Percentiles rank a stretch among this genome's conserved stretches.
Conservation (phyloP, 2,888 invertebrate species). For the Apeira syringaria region DNA sequence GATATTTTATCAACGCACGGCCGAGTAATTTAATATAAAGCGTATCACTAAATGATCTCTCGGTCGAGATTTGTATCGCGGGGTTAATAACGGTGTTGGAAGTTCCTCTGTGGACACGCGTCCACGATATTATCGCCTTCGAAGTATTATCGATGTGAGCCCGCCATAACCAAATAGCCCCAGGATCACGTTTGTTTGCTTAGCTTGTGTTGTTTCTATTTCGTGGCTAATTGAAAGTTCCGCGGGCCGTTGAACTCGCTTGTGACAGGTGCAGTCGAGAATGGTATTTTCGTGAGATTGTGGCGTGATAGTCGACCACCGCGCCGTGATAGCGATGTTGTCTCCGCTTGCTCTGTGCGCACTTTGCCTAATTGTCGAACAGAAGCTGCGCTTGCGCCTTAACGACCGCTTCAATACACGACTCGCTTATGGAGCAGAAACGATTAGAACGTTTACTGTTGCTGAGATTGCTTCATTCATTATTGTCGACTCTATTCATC, state of each 20-base stretch:
- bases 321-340: conserved; percentile 61
- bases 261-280: conserved; percentile 76
- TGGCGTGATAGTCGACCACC: conserved; percentile 67
- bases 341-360: conserved; percentile 47
- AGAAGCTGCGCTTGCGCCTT: conserved; percentile 60
- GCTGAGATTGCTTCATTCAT: conserved; percentile 76
- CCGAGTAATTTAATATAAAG: conserved; percentile 84
- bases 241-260: conserved; percentile 59
- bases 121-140: conserved; percentile 75
- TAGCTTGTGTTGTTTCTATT: conserved; percentile 67
- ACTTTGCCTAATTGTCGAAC: conserved; percentile 72
- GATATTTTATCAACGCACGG: conserved; percentile 82
- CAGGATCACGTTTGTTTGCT: conserved; percentile 78
- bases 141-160: conserved; percentile 80
- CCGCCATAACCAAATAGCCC: conserved; percentile 78
- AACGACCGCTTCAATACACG: conserved; percentile 55
- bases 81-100: conserved; percentile 81
- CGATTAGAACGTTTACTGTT: conserved; percentile 66
- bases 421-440: conserved; percentile 71
- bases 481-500: conserved; percentile 64
- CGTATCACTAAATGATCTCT: conserved; percentile 83
- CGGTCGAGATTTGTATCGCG: conserved; percentile 73
- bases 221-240: conserved; percentile 70
- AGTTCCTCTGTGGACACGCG: conserved; percentile 77
- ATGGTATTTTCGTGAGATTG: conserved; percentile 81